Conservation (phyloP, 2,113 vertebrate species). For the Spea multiplicata region DNA sequence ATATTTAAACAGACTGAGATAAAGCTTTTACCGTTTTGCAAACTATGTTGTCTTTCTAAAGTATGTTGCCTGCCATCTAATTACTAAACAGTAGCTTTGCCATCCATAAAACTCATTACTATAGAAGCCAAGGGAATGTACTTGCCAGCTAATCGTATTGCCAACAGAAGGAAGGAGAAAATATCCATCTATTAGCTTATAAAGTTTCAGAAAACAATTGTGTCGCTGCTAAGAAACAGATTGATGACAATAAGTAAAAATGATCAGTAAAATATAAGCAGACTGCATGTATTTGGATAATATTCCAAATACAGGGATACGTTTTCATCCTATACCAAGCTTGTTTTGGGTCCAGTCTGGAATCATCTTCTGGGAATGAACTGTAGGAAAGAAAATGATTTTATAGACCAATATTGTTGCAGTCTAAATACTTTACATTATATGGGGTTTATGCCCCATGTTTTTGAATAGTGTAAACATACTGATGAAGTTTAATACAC, state of each 20-base stretch:
- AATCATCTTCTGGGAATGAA: too few relatives aligned
- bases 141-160: constrained; percentile 38
- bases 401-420: too few relatives aligned
- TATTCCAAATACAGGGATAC: too few relatives aligned
- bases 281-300: not conserved
- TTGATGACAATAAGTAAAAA: not conserved
- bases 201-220: constrained; percentile 44
- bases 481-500: too few relatives aligned
- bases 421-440: too few relatives aligned
- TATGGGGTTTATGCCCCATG: too few relatives aligned
- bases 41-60: constrained; percentile 42
- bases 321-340: too few relatives aligned
- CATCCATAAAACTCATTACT: constrained; percentile 48
- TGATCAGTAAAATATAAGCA: not conserved
- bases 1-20: constrained; percentile 23
- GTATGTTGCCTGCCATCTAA: constrained; percentile 38
- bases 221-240: constrained; percentile 16
- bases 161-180: constrained; percentile 34
- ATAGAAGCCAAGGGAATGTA: constrained; percentile 31
- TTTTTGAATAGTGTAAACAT: too few relatives aligned
- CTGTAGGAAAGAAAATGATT: too few relatives aligned
- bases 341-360: too few relatives aligned
- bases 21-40: constrained; percentile 11
- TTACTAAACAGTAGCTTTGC: constrained; percentile 39
- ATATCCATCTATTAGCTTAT: constrained; percentile 38